phyloP scores from a whole-genome alignment of 2,113 vertebrate genomes.

The Brienomyrus brachyistius region DNA sequence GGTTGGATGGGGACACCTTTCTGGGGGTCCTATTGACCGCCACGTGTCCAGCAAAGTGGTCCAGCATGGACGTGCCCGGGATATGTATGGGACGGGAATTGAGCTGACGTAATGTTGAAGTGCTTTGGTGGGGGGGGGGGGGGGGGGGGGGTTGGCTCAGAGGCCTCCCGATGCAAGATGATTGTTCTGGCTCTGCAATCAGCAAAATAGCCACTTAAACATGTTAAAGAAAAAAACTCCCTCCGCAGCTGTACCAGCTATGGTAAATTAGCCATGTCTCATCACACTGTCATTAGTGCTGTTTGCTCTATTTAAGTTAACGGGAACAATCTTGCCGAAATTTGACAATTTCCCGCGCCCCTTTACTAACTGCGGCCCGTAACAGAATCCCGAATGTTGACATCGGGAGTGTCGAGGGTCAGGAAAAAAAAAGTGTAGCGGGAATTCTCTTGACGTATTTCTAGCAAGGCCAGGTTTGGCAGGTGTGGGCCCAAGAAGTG shows the following conservation, averaged over 20 bases:
- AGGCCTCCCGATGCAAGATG: neutral
- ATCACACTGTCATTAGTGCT: conserved; percentile 10
- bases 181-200: conserved; percentile 13
- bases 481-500: neutral
- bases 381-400: neutral
- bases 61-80: neutral
- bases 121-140: neutral
- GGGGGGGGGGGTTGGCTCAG: neutral
- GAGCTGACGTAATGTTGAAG: conserved; percentile 1
- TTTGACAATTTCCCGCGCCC: neutral
- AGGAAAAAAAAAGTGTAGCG: neutral
- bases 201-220: conserved; percentile 8
- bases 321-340: conserved; percentile 1
- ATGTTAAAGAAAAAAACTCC: neutral
- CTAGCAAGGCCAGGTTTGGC: neutral
- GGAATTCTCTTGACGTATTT: neutral
- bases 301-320: conserved; percentile 9
- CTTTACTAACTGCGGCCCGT: neutral
- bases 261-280: conserved; percentile 12
- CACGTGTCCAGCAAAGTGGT: neutral
- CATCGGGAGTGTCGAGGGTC: neutral
- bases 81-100: neutral
- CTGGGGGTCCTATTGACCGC: neutral
- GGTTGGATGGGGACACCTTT: neutral
- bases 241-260: neutral